Base-by-base conservation (phyloP, 2,888 invertebrate species). In the Mystacides longicornis region DNA sequence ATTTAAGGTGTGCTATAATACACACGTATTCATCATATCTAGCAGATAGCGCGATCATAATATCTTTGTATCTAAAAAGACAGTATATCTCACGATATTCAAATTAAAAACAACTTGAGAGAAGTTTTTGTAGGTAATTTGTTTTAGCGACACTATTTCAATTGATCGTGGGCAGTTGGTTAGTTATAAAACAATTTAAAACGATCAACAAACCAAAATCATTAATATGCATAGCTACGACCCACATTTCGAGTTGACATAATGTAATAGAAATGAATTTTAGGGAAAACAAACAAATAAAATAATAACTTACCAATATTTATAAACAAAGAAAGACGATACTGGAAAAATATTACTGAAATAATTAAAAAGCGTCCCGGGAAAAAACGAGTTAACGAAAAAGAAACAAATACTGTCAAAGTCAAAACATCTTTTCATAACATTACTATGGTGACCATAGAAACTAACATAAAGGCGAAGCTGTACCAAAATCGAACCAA, bases 371-470 rank as follows among this genome's bases (percentile, higher is more conserved):
- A 37, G 37, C 37, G 37, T 37, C 37, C 37, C 37, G 14, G 37
- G 14, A 37, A n/a, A n/a, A n/a, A 7, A 4, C 14, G 14, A 14
- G 4, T 16, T 37, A 37, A 37, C 37, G 16, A 37, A 37, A 37
- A n/a, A n/a, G n/a, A 37, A 54, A 54, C 53, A 53, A 57, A 57
- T 54, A 31, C 54, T 57, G 57, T 57, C 57, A 57, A 51, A 57
- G 57, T 57, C 57, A 57, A 51, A 57, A 52, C 45, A 57, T 57
- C 57, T 54, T n/a, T n/a, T 21, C 54, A 57, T 16, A 37, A 14
- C 37, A 37, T 37, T 37, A 16, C 37, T 37, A 37, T 57, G 57
- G 57, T 54, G 16, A 57, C 57, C 57, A 31, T 49, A 48, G 57
- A 47, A 33, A 42, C 37, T 7, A 37, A 7, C 14, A 37, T 7